These are phyloP conservation scores for Diorhabda elongata DNA, from an alignment of 1,140 invertebrate species.

Conservation along the genomic window DNA sequence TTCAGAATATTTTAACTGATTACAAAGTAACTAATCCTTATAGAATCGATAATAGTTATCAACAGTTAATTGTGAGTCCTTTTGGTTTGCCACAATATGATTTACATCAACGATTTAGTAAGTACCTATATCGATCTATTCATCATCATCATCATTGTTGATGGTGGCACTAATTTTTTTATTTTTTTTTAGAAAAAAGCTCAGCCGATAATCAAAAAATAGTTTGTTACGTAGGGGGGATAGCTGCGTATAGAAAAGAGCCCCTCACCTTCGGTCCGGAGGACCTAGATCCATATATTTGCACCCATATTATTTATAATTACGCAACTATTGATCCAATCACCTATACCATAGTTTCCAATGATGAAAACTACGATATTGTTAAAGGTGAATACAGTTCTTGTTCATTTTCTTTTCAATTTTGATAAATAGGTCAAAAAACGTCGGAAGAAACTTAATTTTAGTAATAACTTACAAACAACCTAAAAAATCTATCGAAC, in stretches of 20 bases:
- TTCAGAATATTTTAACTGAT: slow-evolving; percentile 23
- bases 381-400: slow-evolving; percentile 49
- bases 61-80: slow-evolving; percentile 34
- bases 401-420: no score
- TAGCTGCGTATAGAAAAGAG: slow-evolving; percentile 61
- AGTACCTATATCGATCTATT: neutral
- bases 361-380: slow-evolving; percentile 56
- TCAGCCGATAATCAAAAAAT: slow-evolving; percentile 37
- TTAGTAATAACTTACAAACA: no score
- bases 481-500: no score
- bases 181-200: slow-evolving; percentile 5
- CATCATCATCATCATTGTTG: no score
- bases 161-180: neutral
- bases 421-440: no score
- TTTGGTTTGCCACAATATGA: neutral
- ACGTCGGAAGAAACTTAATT: no score
- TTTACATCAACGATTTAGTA: neutral
- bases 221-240: slow-evolving; percentile 67
- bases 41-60: slow-evolving; percentile 40
- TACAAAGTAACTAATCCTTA: slow-evolving; percentile 26
- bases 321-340: slow-evolving; percentile 68
- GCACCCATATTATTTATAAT: slow-evolving; percentile 78
- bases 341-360: slow-evolving; percentile 55
- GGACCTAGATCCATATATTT: slow-evolving; percentile 66
- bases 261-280: slow-evolving; percentile 62